These are phyloP conservation scores for Neodiprion pinetum DNA, from an alignment of 1,140 invertebrate species.

Conservation along the genomic window DNA sequence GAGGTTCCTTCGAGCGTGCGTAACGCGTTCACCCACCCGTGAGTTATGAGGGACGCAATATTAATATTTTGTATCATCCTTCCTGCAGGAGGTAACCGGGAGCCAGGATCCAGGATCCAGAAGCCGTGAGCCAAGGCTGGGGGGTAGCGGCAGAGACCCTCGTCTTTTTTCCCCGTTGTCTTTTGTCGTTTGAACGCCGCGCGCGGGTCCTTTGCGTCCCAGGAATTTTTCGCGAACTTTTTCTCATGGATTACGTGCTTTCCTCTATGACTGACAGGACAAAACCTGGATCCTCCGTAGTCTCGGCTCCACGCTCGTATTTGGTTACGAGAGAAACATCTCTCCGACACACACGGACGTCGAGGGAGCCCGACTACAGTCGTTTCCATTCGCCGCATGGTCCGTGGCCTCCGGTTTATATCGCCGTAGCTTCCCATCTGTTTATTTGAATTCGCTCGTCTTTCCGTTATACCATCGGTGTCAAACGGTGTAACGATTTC, in stretches of 20 bases:
- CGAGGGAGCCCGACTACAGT: not conserved
- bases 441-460: not conserved
- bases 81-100: conserved; percentile 28
- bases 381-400: not conserved
- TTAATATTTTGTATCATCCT: conserved; percentile 66
- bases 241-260: conserved; percentile 29
- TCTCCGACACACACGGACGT: not conserved
- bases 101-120: not conserved
- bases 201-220: conserved; percentile 20
- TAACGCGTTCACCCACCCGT: conserved; percentile 59
- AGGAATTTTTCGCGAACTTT: conserved; percentile 18
- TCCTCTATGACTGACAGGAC: conserved; percentile 22
- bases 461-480: not conserved
- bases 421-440: not conserved
- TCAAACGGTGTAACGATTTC: not conserved
- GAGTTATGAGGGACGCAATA: conserved; percentile 63
- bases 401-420: not conserved
- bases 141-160: conserved; percentile 31
- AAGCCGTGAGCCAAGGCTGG: not conserved
- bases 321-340: conserved; percentile 2
- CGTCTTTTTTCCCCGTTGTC: conserved; percentile 33
- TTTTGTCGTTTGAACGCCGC: conserved; percentile 52
- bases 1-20: conserved; percentile 56
- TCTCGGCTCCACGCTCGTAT: not conserved
- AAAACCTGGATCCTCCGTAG: not conserved